Evolutionary conservation across 1,140 invertebrate genomes (phyloP), one percentile per base, ranked within the genome.

Genomic region (Drosophila nikananu): DNA sequence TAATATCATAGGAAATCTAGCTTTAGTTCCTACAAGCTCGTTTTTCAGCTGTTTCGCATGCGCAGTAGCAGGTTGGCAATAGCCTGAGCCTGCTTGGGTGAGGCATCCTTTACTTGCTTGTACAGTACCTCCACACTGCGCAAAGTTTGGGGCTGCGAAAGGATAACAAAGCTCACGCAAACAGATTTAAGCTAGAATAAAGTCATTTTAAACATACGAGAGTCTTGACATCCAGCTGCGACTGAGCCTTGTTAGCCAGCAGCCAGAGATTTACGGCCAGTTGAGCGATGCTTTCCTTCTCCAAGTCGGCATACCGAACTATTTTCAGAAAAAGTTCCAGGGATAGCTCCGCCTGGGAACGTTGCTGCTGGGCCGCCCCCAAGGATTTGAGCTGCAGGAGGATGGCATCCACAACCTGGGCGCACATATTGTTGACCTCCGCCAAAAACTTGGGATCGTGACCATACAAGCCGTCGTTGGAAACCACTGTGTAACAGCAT

Each of bases 401-500:
- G 55, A 98, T 94, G 93, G 97, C 96, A 77, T 97, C 96, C 12
- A 98, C 93, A 51, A 99, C 93, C 65, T 96, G 95, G 1, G 95
- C 95, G 61, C 96, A 96, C 78, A 98, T 95, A 82, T 95, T 95
- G 80, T 98, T 96, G 1, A 98, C 94, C 94, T 98, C 97, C 5
- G 92, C 93, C 13, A 98, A 93, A 93, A 98, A 99, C 93, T 98
- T 97, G 30, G 95, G 94, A 94, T 99, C 97, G 44, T 95, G 95
- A 3, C 98, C 98, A 93, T 99, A 99, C n/a, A 99, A 93, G 54
- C 95, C 95, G 93, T 99, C 98, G 93, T 99, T 99, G 3, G 98
- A 98, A 91, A 99, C 96, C 58, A 99, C 97, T 92, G 44, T 0
- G 67, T 44, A 48, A 41, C 32, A 42, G 5, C 5, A 4, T 13